phyloP scores from a whole-genome alignment of 2,113 vertebrate genomes.

The Coptodon rendalli region DNA sequence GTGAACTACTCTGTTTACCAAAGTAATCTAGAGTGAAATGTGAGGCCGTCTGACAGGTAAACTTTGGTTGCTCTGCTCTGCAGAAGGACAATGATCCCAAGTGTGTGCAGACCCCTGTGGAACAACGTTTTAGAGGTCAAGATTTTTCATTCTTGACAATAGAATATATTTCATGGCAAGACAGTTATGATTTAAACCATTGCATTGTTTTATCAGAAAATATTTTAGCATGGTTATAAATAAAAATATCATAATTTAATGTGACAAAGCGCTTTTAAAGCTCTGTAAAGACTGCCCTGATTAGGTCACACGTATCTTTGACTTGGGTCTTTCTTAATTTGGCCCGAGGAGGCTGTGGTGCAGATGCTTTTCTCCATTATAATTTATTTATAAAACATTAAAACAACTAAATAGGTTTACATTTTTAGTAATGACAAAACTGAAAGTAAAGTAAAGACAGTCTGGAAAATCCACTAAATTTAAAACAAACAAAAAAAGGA shows the following conservation, averaged over 20 bases:
- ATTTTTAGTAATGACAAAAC: neutral
- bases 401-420: neutral
- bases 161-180: neutral
- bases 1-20: neutral
- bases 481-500: neutral
- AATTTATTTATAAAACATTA: neutral
- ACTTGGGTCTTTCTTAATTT: neutral
- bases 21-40: neutral
- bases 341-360: neutral
- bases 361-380: neutral
- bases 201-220: neutral
- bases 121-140: rapidly evolving
- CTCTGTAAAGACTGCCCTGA: neutral
- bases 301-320: neutral
- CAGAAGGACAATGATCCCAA: neutral
- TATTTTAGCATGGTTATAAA: neutral
- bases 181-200: neutral
- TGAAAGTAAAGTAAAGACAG: neutral
- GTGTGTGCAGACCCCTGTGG: neutral
- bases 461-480: neutral
- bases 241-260: neutral
- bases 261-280: rapidly evolving
- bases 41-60: neutral
- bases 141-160: neutral
- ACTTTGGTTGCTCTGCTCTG: neutral